phyloP scores from a whole-genome alignment of 1,140 invertebrate genomes.

The Diploscapter pachys region DNA sequence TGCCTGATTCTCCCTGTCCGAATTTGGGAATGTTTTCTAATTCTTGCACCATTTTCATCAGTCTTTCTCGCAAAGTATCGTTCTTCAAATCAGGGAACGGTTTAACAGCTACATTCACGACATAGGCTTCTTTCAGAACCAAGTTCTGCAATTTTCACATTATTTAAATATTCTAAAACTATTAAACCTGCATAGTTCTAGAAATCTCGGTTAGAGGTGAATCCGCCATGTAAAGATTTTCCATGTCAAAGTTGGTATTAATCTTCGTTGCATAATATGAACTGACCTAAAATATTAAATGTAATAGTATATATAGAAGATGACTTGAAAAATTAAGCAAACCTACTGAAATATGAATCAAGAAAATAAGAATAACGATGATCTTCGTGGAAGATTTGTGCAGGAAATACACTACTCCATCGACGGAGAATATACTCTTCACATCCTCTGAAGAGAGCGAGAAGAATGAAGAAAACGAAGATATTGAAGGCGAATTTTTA shows the following conservation, averaged over 20 bases:
- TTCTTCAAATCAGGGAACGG: constrained; percentile 47
- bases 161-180: background rate
- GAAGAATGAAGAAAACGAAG: constrained; percentile 16
- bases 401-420: constrained; percentile 31
- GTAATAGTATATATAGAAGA: constrained; percentile 5
- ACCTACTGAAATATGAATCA: constrained; percentile 33
- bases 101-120: constrained; percentile 52
- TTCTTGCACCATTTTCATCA: constrained; percentile 46
- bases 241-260: constrained; percentile 56
- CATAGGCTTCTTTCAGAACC: constrained; percentile 48
- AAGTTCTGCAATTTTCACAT: constrained; percentile 28
- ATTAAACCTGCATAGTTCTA: constrained; percentile 45
- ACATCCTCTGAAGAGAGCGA: constrained; percentile 10
- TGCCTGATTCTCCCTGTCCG: constrained; percentile 41
- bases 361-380: constrained; percentile 21
- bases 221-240: constrained; percentile 50
- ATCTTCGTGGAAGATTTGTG: constrained; percentile 21
- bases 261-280: constrained; percentile 49
- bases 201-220: constrained; percentile 52
- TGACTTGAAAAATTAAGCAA: background rate
- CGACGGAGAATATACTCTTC: constrained; percentile 8
- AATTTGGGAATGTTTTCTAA: constrained; percentile 48
- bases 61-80: constrained; percentile 31
- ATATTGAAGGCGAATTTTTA: background rate
- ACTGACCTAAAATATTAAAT: constrained; percentile 28